Conservation (phyloP, 1,140 invertebrate genomes). For the Asobara japonica region DNA sequence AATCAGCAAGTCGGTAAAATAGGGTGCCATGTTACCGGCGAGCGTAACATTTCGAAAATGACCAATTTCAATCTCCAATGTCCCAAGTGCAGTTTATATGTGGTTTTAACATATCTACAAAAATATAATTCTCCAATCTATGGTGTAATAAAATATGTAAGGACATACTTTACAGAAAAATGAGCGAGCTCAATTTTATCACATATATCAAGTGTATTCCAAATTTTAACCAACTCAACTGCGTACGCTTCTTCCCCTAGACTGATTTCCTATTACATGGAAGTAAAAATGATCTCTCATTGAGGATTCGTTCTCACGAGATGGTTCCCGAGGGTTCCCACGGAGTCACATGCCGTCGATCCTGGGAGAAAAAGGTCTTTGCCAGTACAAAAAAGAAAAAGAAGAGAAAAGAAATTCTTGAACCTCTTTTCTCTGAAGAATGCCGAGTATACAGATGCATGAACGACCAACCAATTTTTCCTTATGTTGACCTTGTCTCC, state of each 20-base stretch:
- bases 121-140: too few relatives aligned
- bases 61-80: too few relatives aligned
- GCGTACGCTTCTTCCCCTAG: conserved; percentile 51
- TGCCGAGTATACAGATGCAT: too few relatives aligned
- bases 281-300: conserved; percentile 56
- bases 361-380: conserved; percentile 17
- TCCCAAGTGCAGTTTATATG: too few relatives aligned
- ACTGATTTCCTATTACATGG: conserved; percentile 63
- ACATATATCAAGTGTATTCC: neutral
- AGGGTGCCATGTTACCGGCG: too few relatives aligned
- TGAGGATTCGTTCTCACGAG: conserved; percentile 58
- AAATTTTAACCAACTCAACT: conserved; percentile 8
- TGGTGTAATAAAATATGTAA: too few relatives aligned
- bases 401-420: neutral
- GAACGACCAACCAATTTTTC: neutral
- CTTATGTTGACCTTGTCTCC: neutral
- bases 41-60: too few relatives aligned
- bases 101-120: too few relatives aligned
- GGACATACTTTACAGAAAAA: too few relatives aligned
- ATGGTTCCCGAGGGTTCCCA: conserved; percentile 31
- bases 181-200: neutral
- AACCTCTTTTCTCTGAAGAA: conserved; percentile 1
- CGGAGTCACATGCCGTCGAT: conserved; percentile 26
- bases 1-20: too few relatives aligned
- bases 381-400: neutral